Conservation (phyloP, 1,140 invertebrate genomes). For the Drosophila kepulauana region DNA sequence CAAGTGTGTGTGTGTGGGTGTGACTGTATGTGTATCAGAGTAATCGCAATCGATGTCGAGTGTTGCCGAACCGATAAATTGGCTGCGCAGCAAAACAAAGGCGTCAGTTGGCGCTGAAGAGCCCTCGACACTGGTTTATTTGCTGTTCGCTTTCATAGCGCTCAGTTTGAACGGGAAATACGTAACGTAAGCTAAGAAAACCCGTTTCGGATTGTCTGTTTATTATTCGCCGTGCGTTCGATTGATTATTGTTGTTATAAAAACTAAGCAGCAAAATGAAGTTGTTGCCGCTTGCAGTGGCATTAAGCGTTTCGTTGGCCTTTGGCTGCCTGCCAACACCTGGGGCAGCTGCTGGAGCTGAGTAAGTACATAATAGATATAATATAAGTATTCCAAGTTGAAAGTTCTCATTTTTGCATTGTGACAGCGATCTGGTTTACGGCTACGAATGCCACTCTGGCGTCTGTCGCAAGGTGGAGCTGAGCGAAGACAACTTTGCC, state of each 20-base stretch:
- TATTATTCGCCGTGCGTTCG: constrained; percentile 40
- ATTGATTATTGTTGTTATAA: constrained; percentile 1
- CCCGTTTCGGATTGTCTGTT: constrained; percentile 33
- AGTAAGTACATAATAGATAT: constrained; percentile 45
- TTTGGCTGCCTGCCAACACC: constrained; percentile 42
- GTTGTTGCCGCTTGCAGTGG: constrained; percentile 33
- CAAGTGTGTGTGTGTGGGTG: background rate
- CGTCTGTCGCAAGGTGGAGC: constrained; percentile 86
- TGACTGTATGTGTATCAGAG: constrained; percentile 8
- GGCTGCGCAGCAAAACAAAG: constrained; percentile 49
- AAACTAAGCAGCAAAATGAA: constrained; percentile 49
- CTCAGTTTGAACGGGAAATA: background rate
- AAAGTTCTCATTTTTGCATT: background rate
- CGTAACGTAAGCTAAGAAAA: constrained; percentile 16
- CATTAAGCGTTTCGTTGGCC: constrained; percentile 37
- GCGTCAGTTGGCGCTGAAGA: constrained; percentile 50
- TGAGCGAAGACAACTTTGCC: constrained; percentile 85
- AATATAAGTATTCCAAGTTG: background rate
- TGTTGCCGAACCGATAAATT: constrained; percentile 59
- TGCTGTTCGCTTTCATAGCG: background rate
- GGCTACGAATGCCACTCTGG: constrained; percentile 86
- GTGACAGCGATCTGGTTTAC: constrained; percentile 84
- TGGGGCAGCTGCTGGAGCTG: constrained; percentile 31
- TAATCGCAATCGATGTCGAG: constrained; percentile 49
- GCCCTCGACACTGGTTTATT: constrained; percentile 27